Base-by-base conservation (phyloP, 2,888 invertebrate species). In the Prostheceraeus crozeri region DNA sequence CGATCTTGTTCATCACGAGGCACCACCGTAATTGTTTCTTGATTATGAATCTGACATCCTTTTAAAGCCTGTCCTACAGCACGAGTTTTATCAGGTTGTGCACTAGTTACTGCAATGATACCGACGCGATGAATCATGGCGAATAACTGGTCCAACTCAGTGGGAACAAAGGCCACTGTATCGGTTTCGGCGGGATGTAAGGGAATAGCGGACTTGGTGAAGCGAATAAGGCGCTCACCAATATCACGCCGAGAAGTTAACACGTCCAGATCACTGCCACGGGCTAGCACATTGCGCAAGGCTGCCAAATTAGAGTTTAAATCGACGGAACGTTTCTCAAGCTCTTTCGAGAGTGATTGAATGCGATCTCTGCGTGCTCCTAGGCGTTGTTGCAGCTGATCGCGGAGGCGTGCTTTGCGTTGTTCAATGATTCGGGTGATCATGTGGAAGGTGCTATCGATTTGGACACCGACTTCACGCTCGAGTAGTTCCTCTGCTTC, bases 181-280 rank as follows among this genome's bases (percentile, higher is more conserved):
- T 58, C 59, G 8, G 57, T 58, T 16, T 58, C 59, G 21, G 55
- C 16, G 14, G 59, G 59, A 58, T 58, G 59, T 2, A 10, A 1
- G 3, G 14, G 3, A 19, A 58, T 21, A 3, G 31, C 16, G 10
- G 10, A 2, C 2, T 30, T 25, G 1, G 28, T 14, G 11, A 59
- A 21, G 23, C 23, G 16, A 16, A n/a, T 57, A 6, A 30, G 16
- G 25, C 27, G 23, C 11, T 52, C 57, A 14, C 16, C 30, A 3
- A 31, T 28, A 25, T 31, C 2, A 19, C 19, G 14, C 2, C 19
- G 8, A 6, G 40, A 40, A 23, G 14, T 6, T 19, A 40, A 23
- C 14, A 40, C 19, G 6, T 40, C 8, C 40, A 16, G n/a, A 8
- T 14, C 14, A 14, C 8, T 8, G 8, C n/a, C n/a, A 31, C n/a